phyloP scores from a whole-genome alignment of 1,140 invertebrate species.

The Lycorma delicatula region DNA sequence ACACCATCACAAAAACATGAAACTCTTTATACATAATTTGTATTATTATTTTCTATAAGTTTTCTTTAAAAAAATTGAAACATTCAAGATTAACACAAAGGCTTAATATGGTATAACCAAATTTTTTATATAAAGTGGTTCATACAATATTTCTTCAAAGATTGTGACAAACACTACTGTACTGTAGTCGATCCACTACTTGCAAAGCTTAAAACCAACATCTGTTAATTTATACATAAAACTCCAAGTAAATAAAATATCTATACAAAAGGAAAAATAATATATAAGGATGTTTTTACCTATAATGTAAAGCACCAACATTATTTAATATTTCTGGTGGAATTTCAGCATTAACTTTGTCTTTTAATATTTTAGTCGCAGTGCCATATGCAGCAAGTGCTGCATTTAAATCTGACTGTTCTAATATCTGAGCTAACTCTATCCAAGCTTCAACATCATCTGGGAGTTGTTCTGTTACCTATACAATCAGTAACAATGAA shows the following conservation, averaged over 20 bases:
- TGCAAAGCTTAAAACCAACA: slow-evolving; percentile 8
- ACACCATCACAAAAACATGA: no score
- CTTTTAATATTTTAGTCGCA: slow-evolving; percentile 85
- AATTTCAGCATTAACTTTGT: slow-evolving; percentile 89
- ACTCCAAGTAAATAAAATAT: background rate
- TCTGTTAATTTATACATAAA: no score
- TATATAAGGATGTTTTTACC: no score
- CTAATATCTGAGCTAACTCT: slow-evolving; percentile 94
- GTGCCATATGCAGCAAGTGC: slow-evolving; percentile 88
- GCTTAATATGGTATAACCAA: no score
- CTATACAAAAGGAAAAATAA: background rate
- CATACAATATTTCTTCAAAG: no score
- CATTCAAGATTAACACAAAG: no score
- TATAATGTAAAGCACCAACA: slow-evolving; percentile 89
- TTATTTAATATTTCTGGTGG: slow-evolving; percentile 98
- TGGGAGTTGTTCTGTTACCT: slow-evolving; percentile 91
- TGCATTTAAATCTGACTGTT: slow-evolving; percentile 84
- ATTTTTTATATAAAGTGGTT: no score
- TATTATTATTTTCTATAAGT: no score
- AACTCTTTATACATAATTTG: no score
- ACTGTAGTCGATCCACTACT: background rate
- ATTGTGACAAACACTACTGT: no score
- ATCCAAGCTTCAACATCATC: slow-evolving; percentile 99
- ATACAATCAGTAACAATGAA: slow-evolving; percentile 7
- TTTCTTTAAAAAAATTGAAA: no score